Evolutionary conservation across 2,113 vertebrate species (phyloP), one percentile per base, ranked within the genome.

Genomic region (Rhabdomys dilectus): DNA sequence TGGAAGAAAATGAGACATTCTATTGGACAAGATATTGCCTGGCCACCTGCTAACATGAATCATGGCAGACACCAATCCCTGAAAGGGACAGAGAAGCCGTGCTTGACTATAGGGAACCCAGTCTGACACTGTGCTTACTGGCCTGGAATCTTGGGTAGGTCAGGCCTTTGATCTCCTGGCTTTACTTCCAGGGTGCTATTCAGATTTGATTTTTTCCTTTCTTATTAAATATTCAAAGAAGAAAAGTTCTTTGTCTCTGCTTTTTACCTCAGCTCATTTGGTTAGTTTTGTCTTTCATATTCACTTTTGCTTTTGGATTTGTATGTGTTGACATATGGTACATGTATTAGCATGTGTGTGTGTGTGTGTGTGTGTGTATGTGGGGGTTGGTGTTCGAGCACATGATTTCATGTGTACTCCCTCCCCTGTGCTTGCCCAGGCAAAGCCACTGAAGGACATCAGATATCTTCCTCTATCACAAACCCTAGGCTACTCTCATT

Each of bases 1-100:
- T 78, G 21, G 92, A 88, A 95, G 91, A 97, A 89, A 88, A 94
- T 31, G 64, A 96, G 45, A 36, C 68, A 81, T 73, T 90, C n/a
- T 77, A 19, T 53, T 76, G 81, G 90, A 26, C 7, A 7, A 64
- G 26, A 66, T 82, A 93, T 82, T 91, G 91, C 91, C 62, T 60
- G 62, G 31, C 75, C 60, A 51, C 56, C 84, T 24, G 16, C 26
- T 3, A 72, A 56, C 9, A 7, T 6, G 9, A 17, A 75, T 87
- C 80, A 82, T 88, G 78, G 84, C 24, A 1, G 80, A 80, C 4
- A 12, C 51, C 80, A 85, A 85, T 86, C 48, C 88, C 93, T 58
- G 58, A 31, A 80, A 66, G 70, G 26, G 39, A 45, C 36, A 56
- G 73, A 29, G 7, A 80, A 70, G 10, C 29, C 53, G 77, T 29